A percentile compares a stretch with the other conserved stretches of the same genome.
These are phyloP conservation scores for Trachops cirrhosus DNA, from an alignment of 2,797 vertebrate species.

Conservation along the genomic window DNA sequence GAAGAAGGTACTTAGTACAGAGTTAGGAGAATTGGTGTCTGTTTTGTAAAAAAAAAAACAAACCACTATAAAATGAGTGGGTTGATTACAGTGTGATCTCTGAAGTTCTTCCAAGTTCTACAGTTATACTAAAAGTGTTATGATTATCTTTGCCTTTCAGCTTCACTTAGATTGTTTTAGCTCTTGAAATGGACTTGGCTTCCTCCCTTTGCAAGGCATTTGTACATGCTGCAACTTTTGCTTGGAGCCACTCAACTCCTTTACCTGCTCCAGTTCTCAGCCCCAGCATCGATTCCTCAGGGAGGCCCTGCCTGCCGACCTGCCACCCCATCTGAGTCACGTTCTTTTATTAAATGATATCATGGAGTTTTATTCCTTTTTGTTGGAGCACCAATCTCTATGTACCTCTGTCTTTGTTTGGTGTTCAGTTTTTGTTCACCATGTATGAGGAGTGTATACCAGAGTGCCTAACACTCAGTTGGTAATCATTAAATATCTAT, in stretches of 20 bases:
- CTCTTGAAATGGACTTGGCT: conserved; percentile 35
- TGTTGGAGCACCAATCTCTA: neutral
- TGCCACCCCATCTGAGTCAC: conserved; percentile 2
- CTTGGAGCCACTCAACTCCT: conserved; percentile 56
- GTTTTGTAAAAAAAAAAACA: conserved; percentile 13
- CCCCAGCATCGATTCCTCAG: neutral
- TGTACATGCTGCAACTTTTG: conserved; percentile 58
- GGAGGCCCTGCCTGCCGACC: conserved; percentile 5
- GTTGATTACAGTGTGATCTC: neutral
- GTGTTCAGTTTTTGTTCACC: neutral
- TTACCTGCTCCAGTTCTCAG: neutral
- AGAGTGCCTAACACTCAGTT: neutral
- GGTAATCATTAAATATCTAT: neutral
- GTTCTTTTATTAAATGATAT: conserved; percentile 4
- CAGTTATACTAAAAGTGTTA: neutral
- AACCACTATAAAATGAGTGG: neutral
- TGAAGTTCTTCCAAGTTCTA: conserved; percentile 22
- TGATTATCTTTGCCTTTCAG: conserved; percentile 32
- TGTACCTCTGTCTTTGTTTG: neutral
- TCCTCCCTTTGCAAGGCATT: conserved; percentile 24
- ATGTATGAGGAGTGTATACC: neutral
- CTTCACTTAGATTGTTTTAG: conserved; percentile 41
- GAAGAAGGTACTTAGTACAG: conserved; percentile 15
- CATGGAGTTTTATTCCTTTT: neutral
- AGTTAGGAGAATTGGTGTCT: conserved; percentile 29